Evolutionary conservation across 2,113 vertebrate genomes (phyloP).

Genomic region (Amphilophus citrinellus): DNA sequence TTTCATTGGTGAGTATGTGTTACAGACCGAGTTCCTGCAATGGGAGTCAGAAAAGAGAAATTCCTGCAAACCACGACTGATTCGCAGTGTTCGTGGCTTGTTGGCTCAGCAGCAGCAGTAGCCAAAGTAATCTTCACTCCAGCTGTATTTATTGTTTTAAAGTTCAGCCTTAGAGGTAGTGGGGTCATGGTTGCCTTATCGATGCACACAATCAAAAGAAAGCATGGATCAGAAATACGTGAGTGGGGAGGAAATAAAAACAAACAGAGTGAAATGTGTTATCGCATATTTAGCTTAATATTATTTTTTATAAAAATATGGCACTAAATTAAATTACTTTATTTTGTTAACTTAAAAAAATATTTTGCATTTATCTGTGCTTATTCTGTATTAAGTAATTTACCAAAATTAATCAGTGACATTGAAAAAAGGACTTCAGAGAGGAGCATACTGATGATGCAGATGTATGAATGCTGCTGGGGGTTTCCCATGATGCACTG

Average conservation of each 20-base stretch:
- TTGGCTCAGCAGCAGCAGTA: conserved; percentile 36
- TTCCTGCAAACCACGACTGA: conserved; percentile 33
- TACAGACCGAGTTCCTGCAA: conserved; percentile 21
- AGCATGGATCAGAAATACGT: conserved; percentile 21
- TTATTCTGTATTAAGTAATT: not conserved
- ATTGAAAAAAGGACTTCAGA: conserved; percentile 10
- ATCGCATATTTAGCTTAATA: conserved; percentile 20
- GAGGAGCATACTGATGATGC: not conserved
- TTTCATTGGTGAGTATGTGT: conserved; percentile 27
- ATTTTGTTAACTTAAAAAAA: not conserved
- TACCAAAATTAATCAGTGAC: conserved; percentile 4
- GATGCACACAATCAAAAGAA: conserved; percentile 38
- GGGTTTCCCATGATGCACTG: no score
- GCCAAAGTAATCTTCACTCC: conserved; percentile 48
- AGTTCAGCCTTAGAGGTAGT: conserved; percentile 15
- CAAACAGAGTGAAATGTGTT: not conserved
- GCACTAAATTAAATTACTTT: not conserved
- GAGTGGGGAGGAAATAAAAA: conserved; percentile 5
- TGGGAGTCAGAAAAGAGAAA: conserved; percentile 19
- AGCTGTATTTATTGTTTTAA: conserved; percentile 59
- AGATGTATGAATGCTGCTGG: conserved; percentile 1
- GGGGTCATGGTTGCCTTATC: conserved; percentile 28
- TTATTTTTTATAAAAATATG: conserved; percentile 9
- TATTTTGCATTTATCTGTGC: not conserved
- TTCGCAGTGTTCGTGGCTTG: conserved; percentile 22